phyloP scores from a whole-genome alignment of 2,888 invertebrate species.

The Euplexia lucipara region DNA sequence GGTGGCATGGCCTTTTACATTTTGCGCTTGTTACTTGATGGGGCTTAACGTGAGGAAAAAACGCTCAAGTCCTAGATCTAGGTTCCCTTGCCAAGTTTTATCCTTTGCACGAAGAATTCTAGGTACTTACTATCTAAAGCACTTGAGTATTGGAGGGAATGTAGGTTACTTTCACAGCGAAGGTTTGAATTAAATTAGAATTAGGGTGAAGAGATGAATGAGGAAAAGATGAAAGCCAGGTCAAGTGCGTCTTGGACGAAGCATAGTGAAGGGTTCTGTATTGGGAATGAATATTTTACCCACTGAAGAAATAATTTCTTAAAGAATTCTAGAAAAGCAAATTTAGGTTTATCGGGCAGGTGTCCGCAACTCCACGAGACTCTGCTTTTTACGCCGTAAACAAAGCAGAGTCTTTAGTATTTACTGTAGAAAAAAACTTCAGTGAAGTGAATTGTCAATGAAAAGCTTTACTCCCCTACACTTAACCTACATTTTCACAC shows the following conservation, averaged over 20 bases:
- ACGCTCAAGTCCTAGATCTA: constrained; percentile 37
- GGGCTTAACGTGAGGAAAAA: constrained; percentile 47
- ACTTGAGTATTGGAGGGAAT: constrained; percentile 24
- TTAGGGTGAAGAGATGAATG: neutral
- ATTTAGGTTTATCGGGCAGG: no score
- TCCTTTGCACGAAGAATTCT: constrained; percentile 26
- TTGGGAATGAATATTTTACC: no score
- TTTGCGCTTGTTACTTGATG: constrained; percentile 59
- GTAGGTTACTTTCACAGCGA: constrained; percentile 6
- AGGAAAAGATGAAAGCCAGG: neutral
- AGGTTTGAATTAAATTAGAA: constrained; percentile 30
- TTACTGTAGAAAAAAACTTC: no score
- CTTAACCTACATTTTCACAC: no score
- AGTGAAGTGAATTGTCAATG: no score
- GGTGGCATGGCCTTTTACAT: constrained; percentile 67
- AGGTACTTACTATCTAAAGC: constrained; percentile 25
- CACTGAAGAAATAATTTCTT: no score
- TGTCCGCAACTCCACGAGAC: no score
- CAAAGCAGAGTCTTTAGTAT: no score
- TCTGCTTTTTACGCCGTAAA: no score
- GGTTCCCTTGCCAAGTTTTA: constrained; percentile 31
- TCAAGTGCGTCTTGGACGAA: neutral
- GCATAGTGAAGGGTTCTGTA: no score
- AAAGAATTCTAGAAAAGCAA: no score
- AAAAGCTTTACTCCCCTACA: no score